These are phyloP conservation scores for Saguinus midas DNA, from an alignment of 2,113 vertebrate species.

Conservation along the genomic window DNA sequence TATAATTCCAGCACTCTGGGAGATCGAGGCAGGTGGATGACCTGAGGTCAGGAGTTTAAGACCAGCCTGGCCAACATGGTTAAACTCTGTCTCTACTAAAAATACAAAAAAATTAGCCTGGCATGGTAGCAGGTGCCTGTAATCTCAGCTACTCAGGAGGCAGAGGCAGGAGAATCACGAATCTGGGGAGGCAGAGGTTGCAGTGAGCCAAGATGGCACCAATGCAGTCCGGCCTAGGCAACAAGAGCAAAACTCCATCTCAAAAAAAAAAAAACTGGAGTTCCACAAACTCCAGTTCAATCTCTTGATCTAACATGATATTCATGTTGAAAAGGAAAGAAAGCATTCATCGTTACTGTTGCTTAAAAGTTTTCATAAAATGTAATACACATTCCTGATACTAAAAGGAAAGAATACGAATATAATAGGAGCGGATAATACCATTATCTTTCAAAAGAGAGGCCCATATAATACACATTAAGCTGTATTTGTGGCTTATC, in stretches of 20 bases:
- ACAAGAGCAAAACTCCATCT: not conserved
- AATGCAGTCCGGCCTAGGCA: not conserved
- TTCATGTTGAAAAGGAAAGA: too few species aligned
- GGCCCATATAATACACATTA: not conserved
- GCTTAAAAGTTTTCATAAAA: too few species aligned
- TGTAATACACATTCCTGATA: too few species aligned
- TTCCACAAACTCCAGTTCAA: too few species aligned
- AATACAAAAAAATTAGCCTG: not conserved
- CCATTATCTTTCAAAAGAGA: too few species aligned
- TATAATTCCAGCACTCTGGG: too few species aligned
- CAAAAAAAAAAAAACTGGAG: not conserved
- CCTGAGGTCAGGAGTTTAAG: not conserved
- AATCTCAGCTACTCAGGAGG: not conserved
- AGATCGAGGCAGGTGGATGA: not conserved
- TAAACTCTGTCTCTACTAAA: not conserved
- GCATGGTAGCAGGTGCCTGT: not conserved
- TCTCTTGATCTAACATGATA: too few species aligned
- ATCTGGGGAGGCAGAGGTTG: not conserved
- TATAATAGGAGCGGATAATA: too few species aligned
- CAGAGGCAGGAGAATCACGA: not conserved
- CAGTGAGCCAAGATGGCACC: not conserved
- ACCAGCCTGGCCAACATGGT: not conserved
- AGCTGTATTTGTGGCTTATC: not conserved
- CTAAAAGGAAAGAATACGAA: too few species aligned
- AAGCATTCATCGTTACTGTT: too few species aligned